These are phyloP conservation scores for Ceyx melanurus DNA, from an alignment of 2,113 vertebrate species.

Conservation along the genomic window DNA sequence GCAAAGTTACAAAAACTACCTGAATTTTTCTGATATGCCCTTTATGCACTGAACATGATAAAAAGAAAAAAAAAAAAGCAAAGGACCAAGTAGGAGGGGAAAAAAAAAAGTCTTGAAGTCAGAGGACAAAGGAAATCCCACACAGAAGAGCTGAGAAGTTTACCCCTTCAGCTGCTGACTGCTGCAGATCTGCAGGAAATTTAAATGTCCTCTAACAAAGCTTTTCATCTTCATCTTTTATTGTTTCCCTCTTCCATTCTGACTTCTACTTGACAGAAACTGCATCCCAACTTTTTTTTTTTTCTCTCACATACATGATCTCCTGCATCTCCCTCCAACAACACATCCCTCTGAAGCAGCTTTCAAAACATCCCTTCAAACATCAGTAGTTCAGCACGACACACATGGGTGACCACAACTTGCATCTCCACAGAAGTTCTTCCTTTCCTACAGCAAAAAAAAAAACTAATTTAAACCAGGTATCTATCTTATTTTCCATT, in stretches of 20 bases:
- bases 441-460: background rate
- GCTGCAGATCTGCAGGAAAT: background rate
- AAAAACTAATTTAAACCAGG: background rate
- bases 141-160: background rate
- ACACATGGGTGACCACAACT: background rate
- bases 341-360: fast-evolving
- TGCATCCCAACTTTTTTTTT: background rate
- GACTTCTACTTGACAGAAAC: background rate
- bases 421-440: background rate
- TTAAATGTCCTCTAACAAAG: background rate
- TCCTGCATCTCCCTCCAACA: background rate
- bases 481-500: background rate
- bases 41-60: background rate
- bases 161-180: background rate
- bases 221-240: background rate
- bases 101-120: too few species aligned
- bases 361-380: background rate
- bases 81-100: background rate
- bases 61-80: background rate
- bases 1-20: background rate
- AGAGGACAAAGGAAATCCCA: background rate
- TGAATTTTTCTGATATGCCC: background rate
- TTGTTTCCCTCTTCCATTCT: background rate
- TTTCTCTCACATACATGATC: fast-evolving
- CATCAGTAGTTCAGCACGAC: background rate